phyloP scores from a whole-genome alignment of 23 tunicate species.

The Styela plicata region DNA sequence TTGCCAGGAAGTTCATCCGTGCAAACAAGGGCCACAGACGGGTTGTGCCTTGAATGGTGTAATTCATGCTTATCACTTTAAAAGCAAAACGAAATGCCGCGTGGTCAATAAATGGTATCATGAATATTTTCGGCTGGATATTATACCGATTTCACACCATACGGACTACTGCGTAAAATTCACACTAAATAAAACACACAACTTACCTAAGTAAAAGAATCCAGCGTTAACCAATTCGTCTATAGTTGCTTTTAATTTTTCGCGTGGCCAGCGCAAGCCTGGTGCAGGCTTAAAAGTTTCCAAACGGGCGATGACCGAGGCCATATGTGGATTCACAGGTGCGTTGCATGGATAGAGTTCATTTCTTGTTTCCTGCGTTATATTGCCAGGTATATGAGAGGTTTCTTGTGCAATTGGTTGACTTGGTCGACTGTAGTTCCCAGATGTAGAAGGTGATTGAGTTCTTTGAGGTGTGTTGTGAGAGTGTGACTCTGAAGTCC shows the following conservation, averaged over 20 bases:
- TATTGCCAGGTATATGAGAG: background rate
- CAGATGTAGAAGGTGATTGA: background rate
- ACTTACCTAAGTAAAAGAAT: conserved; percentile 17
- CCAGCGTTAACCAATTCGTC: conserved; percentile 8
- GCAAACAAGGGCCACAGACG: too few relatives aligned
- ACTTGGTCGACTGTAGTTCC: background rate
- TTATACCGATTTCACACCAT: too few relatives aligned
- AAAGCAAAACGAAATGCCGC: too few relatives aligned
- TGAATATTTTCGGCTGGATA: too few relatives aligned
- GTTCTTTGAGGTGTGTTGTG: background rate
- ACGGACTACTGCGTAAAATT: too few relatives aligned
- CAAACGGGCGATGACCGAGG: background rate
- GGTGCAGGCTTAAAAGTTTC: background rate
- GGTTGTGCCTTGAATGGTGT: too few relatives aligned
- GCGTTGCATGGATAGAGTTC: conserved; percentile 9
- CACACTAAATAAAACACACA: background rate
- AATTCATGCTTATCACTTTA: too few relatives aligned
- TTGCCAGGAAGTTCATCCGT: too few relatives aligned
- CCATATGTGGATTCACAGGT: conserved; percentile 21
- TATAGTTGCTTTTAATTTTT: conserved; percentile 1
- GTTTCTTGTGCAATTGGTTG: background rate
- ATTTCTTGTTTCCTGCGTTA: background rate
- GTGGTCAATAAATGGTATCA: too few relatives aligned
- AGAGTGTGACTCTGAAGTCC: too few relatives aligned
- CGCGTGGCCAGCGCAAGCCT: conserved; percentile 5